Percentiles rank a stretch among this genome's conserved stretches.
Conservation (phyloP, 2,113 vertebrate genomes). For the Eublepharis macularius region DNA sequence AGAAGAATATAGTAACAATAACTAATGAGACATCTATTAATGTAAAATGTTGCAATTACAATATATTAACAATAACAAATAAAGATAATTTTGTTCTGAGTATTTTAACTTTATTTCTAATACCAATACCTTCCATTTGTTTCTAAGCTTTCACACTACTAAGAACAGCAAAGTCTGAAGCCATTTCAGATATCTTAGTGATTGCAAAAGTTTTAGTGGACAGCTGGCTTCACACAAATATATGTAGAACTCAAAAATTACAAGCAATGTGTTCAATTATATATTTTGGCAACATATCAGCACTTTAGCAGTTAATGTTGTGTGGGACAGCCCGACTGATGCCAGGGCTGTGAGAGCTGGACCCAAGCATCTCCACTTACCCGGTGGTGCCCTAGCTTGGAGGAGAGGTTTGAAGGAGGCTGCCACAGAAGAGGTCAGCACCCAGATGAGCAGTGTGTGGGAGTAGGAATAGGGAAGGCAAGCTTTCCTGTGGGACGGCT, state of each 20-base stretch:
- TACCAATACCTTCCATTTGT: background rate
- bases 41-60: background rate
- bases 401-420: too few relatives aligned
- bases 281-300: background rate
- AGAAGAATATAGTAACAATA: conserved; percentile 6
- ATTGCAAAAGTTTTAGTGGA: background rate
- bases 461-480: too few relatives aligned
- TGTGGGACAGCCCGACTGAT: background rate
- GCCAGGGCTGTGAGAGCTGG: too few relatives aligned
- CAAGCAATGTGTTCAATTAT: background rate
- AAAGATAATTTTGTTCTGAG: background rate
- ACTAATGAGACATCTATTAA: background rate
- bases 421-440: too few relatives aligned
- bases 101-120: background rate
- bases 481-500: too few relatives aligned
- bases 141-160: conserved; percentile 14
- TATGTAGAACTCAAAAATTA: conserved; percentile 11
- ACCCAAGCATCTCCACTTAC: too few relatives aligned
- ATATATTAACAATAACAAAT: conserved; percentile 21
- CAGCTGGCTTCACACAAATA: background rate
- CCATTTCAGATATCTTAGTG: background rate
- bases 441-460: too few relatives aligned
- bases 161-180: background rate
- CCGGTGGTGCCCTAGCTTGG: too few relatives aligned
- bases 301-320: background rate